Evolutionary conservation across 2,797 vertebrate species (phyloP), one percentile per base, ranked within the genome.

Genomic region (Lutjanus campechanus): DNA sequence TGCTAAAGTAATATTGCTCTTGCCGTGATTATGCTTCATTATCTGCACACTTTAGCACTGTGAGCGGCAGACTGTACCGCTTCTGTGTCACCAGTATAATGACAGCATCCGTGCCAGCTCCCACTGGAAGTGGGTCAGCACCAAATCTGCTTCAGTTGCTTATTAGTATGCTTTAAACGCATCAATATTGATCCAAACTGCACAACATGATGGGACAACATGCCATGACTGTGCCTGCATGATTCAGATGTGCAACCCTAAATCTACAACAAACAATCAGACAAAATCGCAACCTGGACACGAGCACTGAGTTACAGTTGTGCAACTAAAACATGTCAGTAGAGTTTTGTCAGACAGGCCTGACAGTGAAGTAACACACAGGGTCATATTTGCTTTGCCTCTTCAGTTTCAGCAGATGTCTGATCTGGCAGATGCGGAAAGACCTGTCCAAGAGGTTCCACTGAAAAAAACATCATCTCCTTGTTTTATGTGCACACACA

Each of bases 91-190:
- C 71, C 75, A 83, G 36, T 29, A 53, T 47, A 82, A 83, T 25
- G 25, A 56, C 3, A 56, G 47, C 25, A 66, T 62, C 53, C 4
- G 46, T 77, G 79, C 69, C 63, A 78, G 55, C 68, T 77, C 50
- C 62, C 36, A n/a, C 1, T 73, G 51, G 67, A 93, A 91, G 77
- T 91, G 86, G 90, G 90, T 88, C 89, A 87, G 65, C 62, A 65
- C 22, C 73, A 67, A 22, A 76, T 63, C 73, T 16, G 54, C 77
- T 77, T 76, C 62, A 61, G 53, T 63, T 44, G 61, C 60, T 66
- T 65, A 56, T 68, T 68, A 22, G 50, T 55, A 44, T 43, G 76
- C 69, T 83, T 58, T 11, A 79, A 72, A 77, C 25, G 9, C 51
- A 74, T 69, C 70, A 44, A 15, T 74, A 88, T 89, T 77, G 80